Percentiles rank a stretch among this genome's conserved stretches.
These are phyloP conservation scores for Tenrec ecaudatus DNA, from an alignment of 2,113 vertebrate species.

Conservation along the genomic window DNA sequence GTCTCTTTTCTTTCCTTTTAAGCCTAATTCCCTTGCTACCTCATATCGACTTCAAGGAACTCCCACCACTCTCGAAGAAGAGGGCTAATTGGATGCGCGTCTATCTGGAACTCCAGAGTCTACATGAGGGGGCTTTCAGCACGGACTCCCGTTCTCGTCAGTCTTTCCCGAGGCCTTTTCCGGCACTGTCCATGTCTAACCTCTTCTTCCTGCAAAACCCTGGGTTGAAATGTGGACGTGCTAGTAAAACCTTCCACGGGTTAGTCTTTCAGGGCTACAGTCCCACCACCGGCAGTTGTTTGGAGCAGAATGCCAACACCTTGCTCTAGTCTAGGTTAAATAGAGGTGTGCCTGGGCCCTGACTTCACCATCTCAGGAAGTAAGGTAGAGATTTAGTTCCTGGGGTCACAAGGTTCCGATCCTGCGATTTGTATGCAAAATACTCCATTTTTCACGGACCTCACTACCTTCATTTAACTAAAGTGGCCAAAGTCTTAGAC, in stretches of 20 bases:
- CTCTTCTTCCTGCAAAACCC: not conserved
- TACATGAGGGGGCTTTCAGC: not conserved
- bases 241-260: not conserved
- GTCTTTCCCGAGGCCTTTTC: not conserved
- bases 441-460: rapidly evolving
- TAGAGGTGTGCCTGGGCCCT: too few relatives aligned
- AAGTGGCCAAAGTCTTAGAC: not conserved
- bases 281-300: rapidly evolving
- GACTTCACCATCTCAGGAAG: not conserved
- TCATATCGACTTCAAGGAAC: not conserved
- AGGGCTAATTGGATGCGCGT: not conserved
- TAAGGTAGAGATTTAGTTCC: not conserved
- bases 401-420: not conserved
- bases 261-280: not conserved
- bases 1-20: not conserved
- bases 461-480: rapidly evolving
- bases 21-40: not conserved
- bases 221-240: not conserved
- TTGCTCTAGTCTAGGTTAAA: rapidly evolving
- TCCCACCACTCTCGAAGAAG: not conserved
- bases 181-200: not conserved
- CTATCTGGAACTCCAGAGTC: not conserved
- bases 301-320: too few relatives aligned
- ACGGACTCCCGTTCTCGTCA: too few relatives aligned
- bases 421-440: not conserved